phyloP scores from a whole-genome alignment of 2,888 invertebrate genomes.

The Hedya salicella region DNA sequence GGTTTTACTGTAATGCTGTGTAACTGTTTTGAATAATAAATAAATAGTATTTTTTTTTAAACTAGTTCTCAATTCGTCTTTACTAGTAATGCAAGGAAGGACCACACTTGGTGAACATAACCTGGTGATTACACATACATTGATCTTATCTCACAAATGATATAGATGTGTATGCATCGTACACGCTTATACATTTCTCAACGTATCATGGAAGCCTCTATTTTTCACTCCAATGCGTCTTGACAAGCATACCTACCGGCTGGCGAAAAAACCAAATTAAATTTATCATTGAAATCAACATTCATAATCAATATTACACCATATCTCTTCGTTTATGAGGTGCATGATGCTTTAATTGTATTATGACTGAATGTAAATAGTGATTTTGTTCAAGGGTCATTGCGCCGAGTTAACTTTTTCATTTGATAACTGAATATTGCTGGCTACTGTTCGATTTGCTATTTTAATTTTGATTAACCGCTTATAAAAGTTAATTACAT shows the following conservation, averaged over 20 bases:
- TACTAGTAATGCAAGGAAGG: background rate
- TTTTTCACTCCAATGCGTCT: conserved; percentile 59
- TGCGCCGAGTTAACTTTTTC: conserved; percentile 54
- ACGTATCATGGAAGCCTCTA: conserved; percentile 70
- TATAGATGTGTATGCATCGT: background rate
- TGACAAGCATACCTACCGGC: conserved; percentile 57
- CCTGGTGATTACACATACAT: conserved; percentile 3
- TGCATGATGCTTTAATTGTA: background rate
- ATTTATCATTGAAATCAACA: conserved; percentile 1
- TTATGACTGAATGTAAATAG: conserved; percentile 22
- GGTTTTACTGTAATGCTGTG: too few relatives aligned
- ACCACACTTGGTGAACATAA: conserved; percentile 12
- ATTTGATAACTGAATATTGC: conserved; percentile 51
- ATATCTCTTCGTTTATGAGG: background rate
- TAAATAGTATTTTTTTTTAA: too few relatives aligned
- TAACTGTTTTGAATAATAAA: too few relatives aligned
- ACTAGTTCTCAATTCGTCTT: too few relatives aligned
- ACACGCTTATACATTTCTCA: conserved; percentile 17
- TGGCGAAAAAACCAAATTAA: conserved; percentile 11
- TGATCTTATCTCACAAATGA: conserved; percentile 15
- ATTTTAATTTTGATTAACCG: conserved; percentile 46
- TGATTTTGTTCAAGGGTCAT: conserved; percentile 51
- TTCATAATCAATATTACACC: conserved; percentile 1
- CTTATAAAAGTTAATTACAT: conserved; percentile 45
- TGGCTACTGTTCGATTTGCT: conserved; percentile 56